phyloP scores from a whole-genome alignment of 2,888 invertebrate genomes.

The Macrosoma leucophasiata region DNA sequence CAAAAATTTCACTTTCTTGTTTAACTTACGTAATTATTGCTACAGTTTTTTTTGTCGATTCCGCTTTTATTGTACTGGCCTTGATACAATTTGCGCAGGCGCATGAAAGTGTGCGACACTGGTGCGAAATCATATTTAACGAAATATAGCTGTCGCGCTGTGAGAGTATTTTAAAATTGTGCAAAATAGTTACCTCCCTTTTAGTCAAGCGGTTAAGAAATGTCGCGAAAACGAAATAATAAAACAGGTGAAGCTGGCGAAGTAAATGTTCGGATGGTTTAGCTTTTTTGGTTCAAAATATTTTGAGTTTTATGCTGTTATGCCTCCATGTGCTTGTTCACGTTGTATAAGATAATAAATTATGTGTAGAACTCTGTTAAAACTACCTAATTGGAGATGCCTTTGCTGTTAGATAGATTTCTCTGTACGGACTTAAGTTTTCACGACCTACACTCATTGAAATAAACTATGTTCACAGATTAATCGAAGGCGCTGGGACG shows the following conservation, averaged over 20 bases:
- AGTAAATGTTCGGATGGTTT: constrained; percentile 13
- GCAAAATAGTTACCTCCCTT: constrained; percentile 37
- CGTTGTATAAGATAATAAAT: too few species aligned
- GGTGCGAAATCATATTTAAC: constrained; percentile 49
- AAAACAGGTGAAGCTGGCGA: constrained; percentile 23
- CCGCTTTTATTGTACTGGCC: constrained; percentile 50
- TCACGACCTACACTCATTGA: too few species aligned
- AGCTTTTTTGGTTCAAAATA: constrained; percentile 11
- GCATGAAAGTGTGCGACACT: constrained; percentile 42
- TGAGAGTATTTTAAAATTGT: constrained; percentile 33
- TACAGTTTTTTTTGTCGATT: constrained; percentile 50
- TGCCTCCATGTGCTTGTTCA: too few species aligned
- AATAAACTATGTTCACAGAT: too few species aligned
- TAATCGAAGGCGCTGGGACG: too few species aligned
- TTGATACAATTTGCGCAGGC: constrained; percentile 46
- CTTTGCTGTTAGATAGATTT: too few species aligned
- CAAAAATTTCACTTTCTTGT: constrained; percentile 57
- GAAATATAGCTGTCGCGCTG: constrained; percentile 39
- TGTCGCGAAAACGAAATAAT: constrained; percentile 24
- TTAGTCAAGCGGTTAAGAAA: constrained; percentile 51
- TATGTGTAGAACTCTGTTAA: too few species aligned
- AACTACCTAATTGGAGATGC: too few species aligned
- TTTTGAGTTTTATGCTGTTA: too few species aligned
- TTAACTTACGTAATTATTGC: constrained; percentile 48
- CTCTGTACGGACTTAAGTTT: too few species aligned